Percentiles rank a stretch among this genome's conserved stretches.
Conservation (phyloP, 2,888 invertebrate species). For the Patella caerulea region DNA sequence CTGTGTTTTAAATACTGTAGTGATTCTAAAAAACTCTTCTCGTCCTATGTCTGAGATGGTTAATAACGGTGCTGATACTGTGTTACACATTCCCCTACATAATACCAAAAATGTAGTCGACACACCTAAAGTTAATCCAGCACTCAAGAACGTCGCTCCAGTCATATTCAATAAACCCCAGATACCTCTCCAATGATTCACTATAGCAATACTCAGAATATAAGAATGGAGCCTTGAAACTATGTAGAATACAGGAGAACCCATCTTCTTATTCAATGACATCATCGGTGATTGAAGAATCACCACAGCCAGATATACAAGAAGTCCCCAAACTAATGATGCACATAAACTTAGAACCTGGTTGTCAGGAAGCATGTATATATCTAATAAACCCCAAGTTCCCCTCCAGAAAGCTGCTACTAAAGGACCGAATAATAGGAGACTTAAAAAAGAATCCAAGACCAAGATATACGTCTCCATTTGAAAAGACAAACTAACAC, state of each 20-base stretch:
- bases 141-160: background rate
- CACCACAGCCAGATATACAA: background rate
- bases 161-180: background rate
- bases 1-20: background rate
- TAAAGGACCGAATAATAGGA: background rate
- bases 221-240: background rate
- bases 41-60: background rate
- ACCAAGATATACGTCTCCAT: background rate
- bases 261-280: background rate
- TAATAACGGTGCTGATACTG: background rate
- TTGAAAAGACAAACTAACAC: background rate
- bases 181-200: background rate
- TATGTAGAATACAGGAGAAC: background rate
- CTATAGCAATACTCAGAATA: background rate
- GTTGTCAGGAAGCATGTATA: background rate
- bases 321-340: background rate
- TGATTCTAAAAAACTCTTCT: background rate
- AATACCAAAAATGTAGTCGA: background rate
- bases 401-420: background rate
- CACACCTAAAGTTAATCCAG: background rate
- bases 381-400: background rate
- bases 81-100: background rate
- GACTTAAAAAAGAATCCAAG: background rate
- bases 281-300: background rate
- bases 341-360: background rate